Base-by-base conservation (phyloP, 2,113 vertebrate species). In the Neodontobutis hainanensis region DNA sequence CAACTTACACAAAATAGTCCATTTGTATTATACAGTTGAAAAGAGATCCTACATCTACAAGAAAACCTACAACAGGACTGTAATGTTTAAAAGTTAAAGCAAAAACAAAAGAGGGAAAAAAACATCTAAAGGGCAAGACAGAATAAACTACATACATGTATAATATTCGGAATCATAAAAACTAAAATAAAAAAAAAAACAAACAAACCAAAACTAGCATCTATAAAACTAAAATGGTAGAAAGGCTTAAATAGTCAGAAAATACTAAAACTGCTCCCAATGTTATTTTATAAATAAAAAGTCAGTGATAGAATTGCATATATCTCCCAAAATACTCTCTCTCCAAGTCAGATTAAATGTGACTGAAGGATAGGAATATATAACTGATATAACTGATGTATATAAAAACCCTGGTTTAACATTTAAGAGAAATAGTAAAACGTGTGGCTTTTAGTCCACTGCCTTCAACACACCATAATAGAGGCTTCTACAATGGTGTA, bases 211-310 rank as follows among this genome's bases (percentile, higher is more conserved):
- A n/a, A n/a, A n/a, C 16, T 58, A 65, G 0, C 11, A 70, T 38
- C 9, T 53, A 14, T 11, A 0, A 67, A 63, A 11, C 50, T 16
- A 68, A 70, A 68, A 77, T 0, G 46, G 36, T 32, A 56, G 8
- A 38, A 52, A 71, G 65, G 59, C 44, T 40, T 58, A 61, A 53
- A 36, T 5, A 34, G 3, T 35, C 11, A 5, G 58, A 7, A 61
- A 1, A 61, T 65, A 47, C 19, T 16, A 34, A 50, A 55, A 38
- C 0, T 49, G 11, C 65, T 86, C 74, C 76, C 72, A 52, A 67
- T 59, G 7, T 53, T 6, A 34, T 47, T 10, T 61, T 65, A 84
- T 77, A 85, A 85, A 75, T 89, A 51, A 44, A 70, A 46, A 0
- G 12, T 58, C 49, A 80, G 73, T 78, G 70, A 73, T 46, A 27